Base-by-base conservation (phyloP, 1,140 invertebrate species). In the Acromyrmex charruanus region DNA sequence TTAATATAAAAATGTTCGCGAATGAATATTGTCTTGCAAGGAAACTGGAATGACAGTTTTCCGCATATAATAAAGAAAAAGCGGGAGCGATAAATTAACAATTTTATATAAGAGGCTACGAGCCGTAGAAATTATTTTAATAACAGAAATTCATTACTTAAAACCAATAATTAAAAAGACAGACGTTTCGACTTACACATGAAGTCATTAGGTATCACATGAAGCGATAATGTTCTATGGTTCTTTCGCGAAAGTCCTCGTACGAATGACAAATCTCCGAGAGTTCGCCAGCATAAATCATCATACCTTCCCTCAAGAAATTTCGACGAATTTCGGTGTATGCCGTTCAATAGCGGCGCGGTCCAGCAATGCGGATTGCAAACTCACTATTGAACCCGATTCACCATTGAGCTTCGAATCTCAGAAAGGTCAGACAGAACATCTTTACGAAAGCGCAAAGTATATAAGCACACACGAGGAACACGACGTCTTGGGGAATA, bases 381-480 rank as follows among this genome's bases (percentile, higher is more conserved):
- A 16, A 3, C 14, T 55, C 55, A 1, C 74, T 59, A n/a, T 44
- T 61, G 31, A 39, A n/a, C 21, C 14, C 21, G 25, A 25, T 49
- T 59, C 39, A 53, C 35, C 25, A 84, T 75, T 63, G 69, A 84
- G 80, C 55, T 25, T 35, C 55, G n/a, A 10, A 69, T 69, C 31
- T 53, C 9, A 35, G 35, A 55, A 74, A 59, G 53, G 68, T 63
- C 18, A 7, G 31, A 35, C 25, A 84, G 65, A 81, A 58, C 63
- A 44, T 58, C 49, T 63, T 84, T 75, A 35, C 80, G 71, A 77
- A 53, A 80, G 85, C 35, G 65, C 28, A 61, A 39, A 39, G 35
- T 9, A 39, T 39, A 53, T 51, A 63, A 49, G 85, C 21, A 61
- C 55, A 21, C 28, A 53, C 51, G 72, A 51, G 44, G 31, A 49